A percentile compares a stretch with the other conserved stretches of the same genome.
These are phyloP conservation scores for Holotrichia oblita DNA, from an alignment of 1,140 invertebrate species.

Conservation along the genomic window DNA sequence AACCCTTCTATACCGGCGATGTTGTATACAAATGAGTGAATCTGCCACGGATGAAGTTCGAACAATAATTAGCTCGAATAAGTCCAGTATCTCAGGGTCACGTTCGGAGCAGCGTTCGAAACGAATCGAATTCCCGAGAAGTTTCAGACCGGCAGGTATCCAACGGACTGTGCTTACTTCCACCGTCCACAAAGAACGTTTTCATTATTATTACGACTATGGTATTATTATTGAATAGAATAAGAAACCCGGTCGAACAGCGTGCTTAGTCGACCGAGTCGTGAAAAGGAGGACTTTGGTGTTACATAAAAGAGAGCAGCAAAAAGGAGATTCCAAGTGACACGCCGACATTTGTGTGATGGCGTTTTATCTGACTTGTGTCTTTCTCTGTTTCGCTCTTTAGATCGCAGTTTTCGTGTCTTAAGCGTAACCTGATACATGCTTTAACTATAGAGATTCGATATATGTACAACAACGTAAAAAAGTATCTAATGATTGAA, in stretches of 20 bases:
- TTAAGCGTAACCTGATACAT: not conserved
- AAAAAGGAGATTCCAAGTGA: constrained; percentile 1
- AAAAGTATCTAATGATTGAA: no score
- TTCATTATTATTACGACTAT: no score
- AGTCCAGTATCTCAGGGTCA: not conserved
- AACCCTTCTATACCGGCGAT: not conserved
- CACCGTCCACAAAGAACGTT: not conserved
- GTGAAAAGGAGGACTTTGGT: not conserved
- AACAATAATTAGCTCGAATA: not conserved
- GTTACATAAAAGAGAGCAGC: not conserved
- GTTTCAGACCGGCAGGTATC: no score
- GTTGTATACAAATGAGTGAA: not conserved
- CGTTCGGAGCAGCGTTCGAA: not conserved
- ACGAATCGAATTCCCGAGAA: not conserved
- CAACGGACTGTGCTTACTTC: not conserved
- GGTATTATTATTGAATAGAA: constrained; percentile 7
- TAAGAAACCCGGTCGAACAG: not conserved
- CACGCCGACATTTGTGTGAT: not conserved
- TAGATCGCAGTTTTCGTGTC: not conserved
- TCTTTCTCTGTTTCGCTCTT: not conserved
- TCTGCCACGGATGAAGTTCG: constrained; percentile 10
- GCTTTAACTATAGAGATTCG: no score
- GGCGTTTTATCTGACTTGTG: not conserved
- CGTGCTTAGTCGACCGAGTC: not conserved
- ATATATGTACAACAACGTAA: no score